A percentile compares a stretch with the other conserved stretches of the same genome.
phyloP scores from a whole-genome alignment of 2,113 vertebrate genomes.

The Coreoperca whiteheadi region DNA sequence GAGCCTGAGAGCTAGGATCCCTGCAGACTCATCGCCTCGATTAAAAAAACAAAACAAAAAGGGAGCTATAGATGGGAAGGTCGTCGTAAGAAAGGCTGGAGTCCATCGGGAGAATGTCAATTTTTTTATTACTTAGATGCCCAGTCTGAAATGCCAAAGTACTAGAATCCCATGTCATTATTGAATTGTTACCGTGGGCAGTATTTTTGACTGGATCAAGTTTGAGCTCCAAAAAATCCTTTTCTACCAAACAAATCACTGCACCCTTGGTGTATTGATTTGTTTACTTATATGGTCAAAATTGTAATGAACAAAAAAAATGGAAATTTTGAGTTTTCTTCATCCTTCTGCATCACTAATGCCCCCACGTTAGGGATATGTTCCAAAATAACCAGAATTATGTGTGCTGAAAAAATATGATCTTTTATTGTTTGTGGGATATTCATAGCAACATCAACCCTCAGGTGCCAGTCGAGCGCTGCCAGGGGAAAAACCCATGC shows the following conservation, averaged over 20 bases:
- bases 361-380: too few relatives aligned
- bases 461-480: neutral
- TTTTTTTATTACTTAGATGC: conserved; percentile 42
- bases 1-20: conserved; percentile 5
- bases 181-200: conserved; percentile 15
- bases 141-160: conserved; percentile 57
- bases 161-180: conserved; percentile 22
- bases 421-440: neutral
- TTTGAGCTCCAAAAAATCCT: neutral
- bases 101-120: conserved; percentile 43
- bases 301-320: neutral
- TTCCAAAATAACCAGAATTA: neutral
- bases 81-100: conserved; percentile 23
- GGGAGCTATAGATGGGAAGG: conserved; percentile 13
- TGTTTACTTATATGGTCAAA: neutral
- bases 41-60: conserved; percentile 7
- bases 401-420: neutral
- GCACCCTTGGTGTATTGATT: neutral
- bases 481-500: neutral
- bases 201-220: neutral
- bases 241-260: neutral
- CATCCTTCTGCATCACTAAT: neutral
- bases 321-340: neutral
- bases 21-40: conserved; percentile 13
- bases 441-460: neutral